Evolutionary conservation across 1,140 invertebrate genomes (phyloP).

Genomic region (Dendrolimus kikuchii): DNA sequence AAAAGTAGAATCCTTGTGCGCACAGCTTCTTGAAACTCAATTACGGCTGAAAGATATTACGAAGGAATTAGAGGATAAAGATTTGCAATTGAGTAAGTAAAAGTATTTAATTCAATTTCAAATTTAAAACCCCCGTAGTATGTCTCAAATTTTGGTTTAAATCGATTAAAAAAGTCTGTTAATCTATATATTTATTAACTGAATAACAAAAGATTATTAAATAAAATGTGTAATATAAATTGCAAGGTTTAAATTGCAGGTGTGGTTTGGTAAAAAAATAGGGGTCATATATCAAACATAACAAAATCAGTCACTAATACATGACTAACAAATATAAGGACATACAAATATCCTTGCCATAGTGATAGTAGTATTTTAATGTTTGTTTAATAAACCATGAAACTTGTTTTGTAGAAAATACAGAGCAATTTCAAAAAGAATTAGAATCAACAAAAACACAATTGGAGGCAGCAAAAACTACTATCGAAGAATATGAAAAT

Average conservation of each 20-base stretch:
- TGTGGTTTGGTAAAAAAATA: no score
- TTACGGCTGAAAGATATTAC: constrained; percentile 28
- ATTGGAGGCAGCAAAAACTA: constrained; percentile 23
- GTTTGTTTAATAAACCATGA: neutral
- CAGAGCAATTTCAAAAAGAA: constrained; percentile 20
- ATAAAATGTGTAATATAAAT: no score
- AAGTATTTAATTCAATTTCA: neutral
- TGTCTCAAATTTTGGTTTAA: no score
- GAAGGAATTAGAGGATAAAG: constrained; percentile 28
- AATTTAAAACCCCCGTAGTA: no score
- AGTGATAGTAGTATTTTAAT: no score
- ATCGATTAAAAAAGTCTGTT: neutral
- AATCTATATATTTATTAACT: neutral
- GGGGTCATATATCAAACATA: no score
- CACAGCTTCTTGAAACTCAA: constrained; percentile 34
- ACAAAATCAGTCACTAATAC: no score
- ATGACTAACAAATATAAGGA: no score
- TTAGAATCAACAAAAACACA: constrained; percentile 21
- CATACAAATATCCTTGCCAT: no score
- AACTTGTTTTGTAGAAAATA: constrained; percentile 21
- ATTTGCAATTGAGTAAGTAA: constrained; percentile 23
- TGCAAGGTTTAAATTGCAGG: no score
- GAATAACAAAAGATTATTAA: no score
- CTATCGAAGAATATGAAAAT: constrained; percentile 30
- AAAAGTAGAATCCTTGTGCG: constrained; percentile 30